Evolutionary conservation across 2,797 vertebrate species (phyloP).

Genomic region (Garrulus glandarius): DNA sequence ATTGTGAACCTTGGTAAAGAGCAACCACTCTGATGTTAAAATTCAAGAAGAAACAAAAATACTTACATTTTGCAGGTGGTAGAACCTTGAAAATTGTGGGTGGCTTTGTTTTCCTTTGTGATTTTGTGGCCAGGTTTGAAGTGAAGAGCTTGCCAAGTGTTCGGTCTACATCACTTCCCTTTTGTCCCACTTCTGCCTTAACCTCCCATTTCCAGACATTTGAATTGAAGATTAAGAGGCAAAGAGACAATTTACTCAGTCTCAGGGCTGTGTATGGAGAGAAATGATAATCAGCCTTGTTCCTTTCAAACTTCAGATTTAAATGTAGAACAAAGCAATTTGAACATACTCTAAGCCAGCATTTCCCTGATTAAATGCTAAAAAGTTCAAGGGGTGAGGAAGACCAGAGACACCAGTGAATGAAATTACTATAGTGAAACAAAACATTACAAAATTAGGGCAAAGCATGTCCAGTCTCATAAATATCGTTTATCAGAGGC

Average conservation of each 20-base stretch:
- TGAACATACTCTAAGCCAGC: neutral
- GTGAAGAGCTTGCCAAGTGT: neutral
- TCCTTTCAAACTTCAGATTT: neutral
- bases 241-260: neutral
- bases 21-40: neutral
- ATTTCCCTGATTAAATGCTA: constrained; percentile 37
- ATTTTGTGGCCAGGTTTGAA: neutral
- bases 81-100: neutral
- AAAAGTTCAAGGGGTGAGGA: constrained; percentile 70
- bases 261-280: neutral
- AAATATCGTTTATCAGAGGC: constrained; percentile 50
- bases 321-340: neutral
- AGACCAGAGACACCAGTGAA: constrained; percentile 33
- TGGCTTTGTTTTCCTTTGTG: neutral
- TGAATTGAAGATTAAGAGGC: neutral
- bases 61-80: neutral
- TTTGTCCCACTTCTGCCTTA: neutral
- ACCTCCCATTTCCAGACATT: neutral
- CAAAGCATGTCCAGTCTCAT: neutral
- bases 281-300: neutral
- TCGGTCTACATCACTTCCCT: neutral
- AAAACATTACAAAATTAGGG: constrained; percentile 10
- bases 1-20: neutral
- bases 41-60: neutral
- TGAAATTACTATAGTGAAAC: constrained; percentile 40